These are phyloP conservation scores for Lycophotia porphyrea DNA, from an alignment of 2,888 invertebrate species.

Conservation along the genomic window DNA sequence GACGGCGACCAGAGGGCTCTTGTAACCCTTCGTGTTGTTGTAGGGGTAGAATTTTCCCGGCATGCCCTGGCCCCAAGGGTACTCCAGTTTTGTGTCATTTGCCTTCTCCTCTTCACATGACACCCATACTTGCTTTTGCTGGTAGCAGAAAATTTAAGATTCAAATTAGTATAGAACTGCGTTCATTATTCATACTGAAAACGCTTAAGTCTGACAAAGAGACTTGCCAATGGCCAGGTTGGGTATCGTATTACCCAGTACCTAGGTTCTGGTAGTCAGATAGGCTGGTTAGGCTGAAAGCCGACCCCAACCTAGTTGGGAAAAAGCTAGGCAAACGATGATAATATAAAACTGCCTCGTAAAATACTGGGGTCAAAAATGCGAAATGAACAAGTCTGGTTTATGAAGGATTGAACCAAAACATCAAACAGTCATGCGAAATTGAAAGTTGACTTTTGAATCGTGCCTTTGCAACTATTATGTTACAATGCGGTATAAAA, in stretches of 20 bases:
- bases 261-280: no score
- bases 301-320: no score
- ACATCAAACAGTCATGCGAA: no score
- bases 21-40: slow-evolving; percentile 85
- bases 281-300: no score
- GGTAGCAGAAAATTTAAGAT: slow-evolving; percentile 9
- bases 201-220: not conserved
- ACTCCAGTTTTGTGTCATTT: slow-evolving; percentile 79
- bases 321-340: no score
- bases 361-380: no score
- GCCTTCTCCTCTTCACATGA: slow-evolving; percentile 94
- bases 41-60: slow-evolving; percentile 91
- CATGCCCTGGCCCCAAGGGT: slow-evolving; percentile 90
- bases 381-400: not conserved
- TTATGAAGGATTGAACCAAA: not conserved
- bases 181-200: not conserved
- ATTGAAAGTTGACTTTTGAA: not conserved
- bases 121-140: slow-evolving; percentile 93
- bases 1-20: slow-evolving; percentile 90
- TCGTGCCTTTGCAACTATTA: not conserved
- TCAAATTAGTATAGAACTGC: not conserved
- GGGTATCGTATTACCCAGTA: no score
- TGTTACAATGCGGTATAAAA: no score
- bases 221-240: no score
- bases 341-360: no score